Percentiles rank a stretch among this genome's conserved stretches.
phyloP scores from a whole-genome alignment of 2,797 vertebrate genomes.

The Falco peregrinus region DNA sequence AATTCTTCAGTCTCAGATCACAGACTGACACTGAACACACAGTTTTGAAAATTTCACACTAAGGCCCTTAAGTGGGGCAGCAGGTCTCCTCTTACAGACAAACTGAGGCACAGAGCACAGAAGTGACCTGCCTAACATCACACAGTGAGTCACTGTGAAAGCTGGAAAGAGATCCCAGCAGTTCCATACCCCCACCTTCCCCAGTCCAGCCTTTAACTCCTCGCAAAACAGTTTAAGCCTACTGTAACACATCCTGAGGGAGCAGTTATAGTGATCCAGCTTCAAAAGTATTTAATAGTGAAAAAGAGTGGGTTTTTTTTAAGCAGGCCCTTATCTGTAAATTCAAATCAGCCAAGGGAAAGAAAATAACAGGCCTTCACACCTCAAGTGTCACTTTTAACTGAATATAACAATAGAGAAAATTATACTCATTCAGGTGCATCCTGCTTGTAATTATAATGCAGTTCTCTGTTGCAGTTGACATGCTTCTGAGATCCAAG shows the following conservation, averaged over 20 bases:
- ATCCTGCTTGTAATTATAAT: background rate
- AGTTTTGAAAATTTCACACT: background rate
- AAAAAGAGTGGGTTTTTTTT: background rate
- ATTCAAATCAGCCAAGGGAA: background rate
- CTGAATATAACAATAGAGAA: background rate
- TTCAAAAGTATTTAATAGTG: background rate
- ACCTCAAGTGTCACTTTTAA: background rate
- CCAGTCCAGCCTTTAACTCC: background rate
- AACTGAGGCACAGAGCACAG: background rate
- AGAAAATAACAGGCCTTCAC: background rate
- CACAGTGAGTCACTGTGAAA: background rate
- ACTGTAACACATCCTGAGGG: background rate
- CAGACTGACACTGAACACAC: background rate
- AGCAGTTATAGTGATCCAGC: background rate
- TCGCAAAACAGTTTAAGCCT: background rate
- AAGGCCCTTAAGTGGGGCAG: background rate
- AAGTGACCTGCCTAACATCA: background rate
- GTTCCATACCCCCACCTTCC: background rate
- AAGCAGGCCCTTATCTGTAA: background rate
- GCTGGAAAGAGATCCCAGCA: background rate
- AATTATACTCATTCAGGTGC: background rate
- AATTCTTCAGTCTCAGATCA: background rate
- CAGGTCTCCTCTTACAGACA: background rate
- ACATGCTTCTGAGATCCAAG: background rate
- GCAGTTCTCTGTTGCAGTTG: background rate